Evolutionary conservation across 2,888 invertebrate genomes (phyloP).

Genomic region (Amitus sp.): DNA sequence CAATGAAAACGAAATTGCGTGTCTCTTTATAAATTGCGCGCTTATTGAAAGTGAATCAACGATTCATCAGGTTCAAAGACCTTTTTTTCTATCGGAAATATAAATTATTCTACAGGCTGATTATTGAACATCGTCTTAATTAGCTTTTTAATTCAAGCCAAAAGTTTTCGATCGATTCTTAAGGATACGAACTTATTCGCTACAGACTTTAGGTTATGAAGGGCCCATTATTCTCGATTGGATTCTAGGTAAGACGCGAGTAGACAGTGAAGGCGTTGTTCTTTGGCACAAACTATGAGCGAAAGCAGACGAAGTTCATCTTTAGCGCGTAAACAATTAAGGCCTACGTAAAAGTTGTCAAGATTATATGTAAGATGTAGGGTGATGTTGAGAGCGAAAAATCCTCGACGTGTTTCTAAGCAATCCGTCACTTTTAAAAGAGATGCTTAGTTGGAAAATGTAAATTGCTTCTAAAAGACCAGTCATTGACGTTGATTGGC

Average conservation of each 20-base stretch:
- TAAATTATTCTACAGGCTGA: constrained; percentile 34
- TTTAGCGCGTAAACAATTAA: constrained; percentile 52
- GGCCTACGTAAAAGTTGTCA: no score
- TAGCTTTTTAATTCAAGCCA: constrained; percentile 47
- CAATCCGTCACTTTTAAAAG: constrained; percentile 1
- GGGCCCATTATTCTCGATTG: constrained; percentile 61
- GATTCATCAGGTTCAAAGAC: neutral
- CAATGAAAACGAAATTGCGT: no score
- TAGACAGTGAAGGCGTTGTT: constrained; percentile 60
- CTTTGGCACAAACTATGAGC: no score
- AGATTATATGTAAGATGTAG: no score
- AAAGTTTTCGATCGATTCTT: constrained; percentile 52
- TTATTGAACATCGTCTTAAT: no score
- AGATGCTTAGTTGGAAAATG: neutral
- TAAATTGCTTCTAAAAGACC: constrained; percentile 6
- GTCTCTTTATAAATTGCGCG: no score
- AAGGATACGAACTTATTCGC: constrained; percentile 19
- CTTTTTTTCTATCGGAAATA: constrained; percentile 16
- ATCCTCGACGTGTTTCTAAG: neutral
- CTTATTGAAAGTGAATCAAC: no score
- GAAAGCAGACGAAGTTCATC: no score
- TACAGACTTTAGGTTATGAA: constrained; percentile 29
- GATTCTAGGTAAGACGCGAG: constrained; percentile 52
- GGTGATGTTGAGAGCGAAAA: no score
- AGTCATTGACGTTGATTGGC: constrained; percentile 5